A percentile compares a stretch with the other conserved stretches of the same genome.
Evolutionary conservation across 2,797 vertebrate species (phyloP).

Genomic region (Molossus alvarezi): DNA sequence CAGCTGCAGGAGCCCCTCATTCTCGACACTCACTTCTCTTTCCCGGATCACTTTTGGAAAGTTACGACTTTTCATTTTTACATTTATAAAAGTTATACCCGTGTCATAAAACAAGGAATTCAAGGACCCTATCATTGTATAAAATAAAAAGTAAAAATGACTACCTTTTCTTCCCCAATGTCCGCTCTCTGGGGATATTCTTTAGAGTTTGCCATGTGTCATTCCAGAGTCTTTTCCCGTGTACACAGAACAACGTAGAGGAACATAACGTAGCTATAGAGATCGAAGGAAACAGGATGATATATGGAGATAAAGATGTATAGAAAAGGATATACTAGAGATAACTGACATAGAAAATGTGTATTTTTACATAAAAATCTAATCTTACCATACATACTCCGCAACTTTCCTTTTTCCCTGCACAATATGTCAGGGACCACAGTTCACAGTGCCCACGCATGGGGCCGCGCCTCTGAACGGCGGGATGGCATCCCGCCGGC

Average conservation of each 20-base stretch:
- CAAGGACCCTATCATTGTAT: not conserved
- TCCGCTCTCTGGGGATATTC: not conserved
- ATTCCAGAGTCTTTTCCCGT: not conserved
- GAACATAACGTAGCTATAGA: not conserved
- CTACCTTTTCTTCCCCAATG: not conserved
- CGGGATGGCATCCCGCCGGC: not conserved
- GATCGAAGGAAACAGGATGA: not conserved
- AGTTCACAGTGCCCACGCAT: not conserved
- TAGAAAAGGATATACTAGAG: not conserved
- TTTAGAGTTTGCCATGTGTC: constrained; percentile 15
- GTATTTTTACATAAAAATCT: constrained; percentile 40
- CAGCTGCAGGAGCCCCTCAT: not conserved
- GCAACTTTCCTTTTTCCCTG: not conserved
- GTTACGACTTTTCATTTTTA: not conserved
- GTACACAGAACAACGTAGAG: not conserved
- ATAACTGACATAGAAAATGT: not conserved
- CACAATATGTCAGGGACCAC: not conserved
- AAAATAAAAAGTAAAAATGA: constrained; percentile 33
- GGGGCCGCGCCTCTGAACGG: not conserved
- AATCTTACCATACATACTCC: not conserved
- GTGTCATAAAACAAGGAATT: constrained; percentile 41
- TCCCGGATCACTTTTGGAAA: not conserved
- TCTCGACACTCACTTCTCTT: not conserved
- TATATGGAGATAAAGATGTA: not conserved
- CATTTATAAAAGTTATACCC: not conserved